A percentile compares a stretch with the other conserved stretches of the same genome.
Conservation (phyloP, 2,888 invertebrate genomes). For the Pachycephus smyrnensis region DNA sequence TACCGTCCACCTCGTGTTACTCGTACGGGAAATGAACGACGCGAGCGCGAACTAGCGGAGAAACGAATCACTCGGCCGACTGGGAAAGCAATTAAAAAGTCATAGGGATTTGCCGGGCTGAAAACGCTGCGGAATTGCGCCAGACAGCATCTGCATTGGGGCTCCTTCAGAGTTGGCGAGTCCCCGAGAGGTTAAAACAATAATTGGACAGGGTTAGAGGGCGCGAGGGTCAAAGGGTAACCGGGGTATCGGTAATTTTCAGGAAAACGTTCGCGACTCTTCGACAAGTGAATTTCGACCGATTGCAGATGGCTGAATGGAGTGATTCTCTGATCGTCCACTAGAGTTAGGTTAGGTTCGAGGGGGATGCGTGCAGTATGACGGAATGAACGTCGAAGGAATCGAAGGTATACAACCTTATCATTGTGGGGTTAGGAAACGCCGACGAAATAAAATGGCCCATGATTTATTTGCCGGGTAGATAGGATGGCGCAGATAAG, state of each 20-base stretch:
- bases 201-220: background rate
- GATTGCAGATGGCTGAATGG: background rate
- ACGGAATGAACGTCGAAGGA: background rate
- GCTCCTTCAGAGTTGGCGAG: background rate
- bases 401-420: background rate
- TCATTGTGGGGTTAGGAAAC: background rate
- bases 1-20: background rate
- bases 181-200: background rate
- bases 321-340: background rate
- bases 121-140: background rate
- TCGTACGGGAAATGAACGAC: background rate
- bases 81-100: background rate
- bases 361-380: background rate
- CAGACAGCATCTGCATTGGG: background rate
- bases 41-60: constrained; percentile 3
- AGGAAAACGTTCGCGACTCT: background rate
- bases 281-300: background rate
- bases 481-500: constrained; percentile 28
- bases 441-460: constrained; percentile 30
- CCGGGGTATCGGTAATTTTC: background rate
- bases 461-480: constrained; percentile 37
- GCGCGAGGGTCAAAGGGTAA: background rate
- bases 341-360: background rate
- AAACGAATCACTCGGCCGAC: constrained; percentile 12
- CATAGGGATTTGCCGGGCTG: background rate